A percentile compares a stretch with the other conserved stretches of the same genome.
These are phyloP conservation scores for Neoascia interrupta DNA, from an alignment of 2,888 invertebrate species.

Conservation along the genomic window DNA sequence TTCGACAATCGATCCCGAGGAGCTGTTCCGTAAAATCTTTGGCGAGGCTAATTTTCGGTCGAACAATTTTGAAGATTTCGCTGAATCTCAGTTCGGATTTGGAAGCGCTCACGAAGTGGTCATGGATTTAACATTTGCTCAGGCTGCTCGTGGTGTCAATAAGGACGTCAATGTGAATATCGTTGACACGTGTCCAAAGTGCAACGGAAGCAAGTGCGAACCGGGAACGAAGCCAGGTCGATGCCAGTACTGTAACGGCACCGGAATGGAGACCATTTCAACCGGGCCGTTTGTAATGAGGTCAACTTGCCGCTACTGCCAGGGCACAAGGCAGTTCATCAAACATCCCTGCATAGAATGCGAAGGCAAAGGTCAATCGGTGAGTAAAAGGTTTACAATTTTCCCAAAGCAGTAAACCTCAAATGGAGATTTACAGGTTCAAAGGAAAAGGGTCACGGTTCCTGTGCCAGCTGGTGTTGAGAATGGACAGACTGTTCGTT, in stretches of 20 bases:
- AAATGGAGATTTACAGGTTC: slow-evolving; percentile 81
- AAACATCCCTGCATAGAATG: slow-evolving; percentile 95
- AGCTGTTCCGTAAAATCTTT: slow-evolving; percentile 97
- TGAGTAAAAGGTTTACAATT: slow-evolving; percentile 77
- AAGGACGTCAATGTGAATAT: slow-evolving; percentile 96
- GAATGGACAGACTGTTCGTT: slow-evolving; percentile 97
- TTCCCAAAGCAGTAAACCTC: background rate
- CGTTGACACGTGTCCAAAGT: slow-evolving; percentile 94
- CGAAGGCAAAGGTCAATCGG: slow-evolving; percentile 93
- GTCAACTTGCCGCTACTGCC: slow-evolving; percentile 95
- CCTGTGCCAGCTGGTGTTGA: slow-evolving; percentile 98
- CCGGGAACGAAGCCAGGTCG: slow-evolving; percentile 93
- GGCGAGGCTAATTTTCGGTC: slow-evolving; percentile 88
- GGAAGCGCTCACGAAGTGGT: slow-evolving; percentile 95
- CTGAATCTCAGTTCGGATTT: slow-evolving; percentile 93
- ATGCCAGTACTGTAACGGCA: slow-evolving; percentile 97
- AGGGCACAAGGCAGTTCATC: slow-evolving; percentile 92
- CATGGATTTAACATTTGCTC: slow-evolving; percentile 93
- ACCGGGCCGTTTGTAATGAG: slow-evolving; percentile 98
- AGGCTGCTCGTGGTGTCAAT: slow-evolving; percentile 97
- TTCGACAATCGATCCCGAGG: slow-evolving; percentile 95
- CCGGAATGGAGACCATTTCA: slow-evolving; percentile 95
- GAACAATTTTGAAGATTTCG: slow-evolving; percentile 88
- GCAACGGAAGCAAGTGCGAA: slow-evolving; percentile 91
- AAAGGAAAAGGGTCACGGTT: slow-evolving; percentile 92